Evolutionary conservation across 2,888 invertebrate genomes (phyloP), one percentile per base, ranked within the genome.

Genomic region (Margaritifera margaritifera): DNA sequence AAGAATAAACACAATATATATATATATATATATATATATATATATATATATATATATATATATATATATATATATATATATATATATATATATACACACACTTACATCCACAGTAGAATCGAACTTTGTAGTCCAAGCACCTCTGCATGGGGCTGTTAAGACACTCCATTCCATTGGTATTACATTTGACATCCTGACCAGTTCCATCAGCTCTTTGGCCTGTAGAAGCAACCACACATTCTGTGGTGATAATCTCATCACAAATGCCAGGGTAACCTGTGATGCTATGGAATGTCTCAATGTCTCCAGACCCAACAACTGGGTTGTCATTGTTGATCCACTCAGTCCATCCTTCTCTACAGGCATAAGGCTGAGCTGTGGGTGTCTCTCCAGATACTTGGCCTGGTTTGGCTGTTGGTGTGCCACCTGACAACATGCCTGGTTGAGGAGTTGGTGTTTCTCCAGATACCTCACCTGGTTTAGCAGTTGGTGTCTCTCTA

Each of bases 131-230:
- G 68, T 89, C 87, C 19, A 79, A 67, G 70, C 89, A 89, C 19
- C 64, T 77, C 68, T 82, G 78, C 31, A 77, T 75, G 6, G 77
- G 75, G 6, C 77, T 80, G 68, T 86, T 90, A 66, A 88, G 90
- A 85, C 96, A 96, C 6, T 93, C 89, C 0, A 96, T 90, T 0
- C 96, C 96, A 20, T 91, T 91, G 69, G 95, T 86, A 66, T 85
- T 81, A 71, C 88, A 88, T 19, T 65, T 73, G 1, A 84, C 82
- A 62, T 79, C 77, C 67, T 88, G 86, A 20, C 84, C 83, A 11
- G 84, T 81, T 5, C 67, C 68, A 6, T 71, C 74, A 64, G 78
- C 85, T 15, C 74, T 64, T 58, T 78, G 75, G 15, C 79, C 77
- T 5, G 81, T 80, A 20, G 73, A 72, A 4, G 82, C 80, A 31